phyloP scores from a whole-genome alignment of 2,888 invertebrate genomes.

The Temnothorax ravouxi region DNA sequence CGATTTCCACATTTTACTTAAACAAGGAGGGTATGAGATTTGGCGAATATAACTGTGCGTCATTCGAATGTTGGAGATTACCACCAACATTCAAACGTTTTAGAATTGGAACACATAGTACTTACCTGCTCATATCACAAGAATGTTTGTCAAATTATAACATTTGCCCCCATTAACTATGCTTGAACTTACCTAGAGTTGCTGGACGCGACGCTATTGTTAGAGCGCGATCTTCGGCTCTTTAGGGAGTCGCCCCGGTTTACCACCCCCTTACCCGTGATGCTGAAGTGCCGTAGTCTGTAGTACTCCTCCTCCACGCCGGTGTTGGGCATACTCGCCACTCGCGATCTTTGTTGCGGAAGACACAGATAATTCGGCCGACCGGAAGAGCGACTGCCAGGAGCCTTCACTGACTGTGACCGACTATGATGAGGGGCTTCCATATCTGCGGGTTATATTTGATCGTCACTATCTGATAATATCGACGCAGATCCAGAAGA shows the following conservation, averaged over 20 bases:
- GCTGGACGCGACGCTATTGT: slow-evolving; percentile 95
- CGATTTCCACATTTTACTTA: neutral
- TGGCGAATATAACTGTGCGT: neutral
- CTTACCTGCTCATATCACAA: neutral
- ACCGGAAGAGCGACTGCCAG: slow-evolving; percentile 91
- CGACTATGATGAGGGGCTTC: slow-evolving; percentile 95
- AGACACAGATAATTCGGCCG: slow-evolving; percentile 93
- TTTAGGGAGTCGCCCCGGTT: slow-evolving; percentile 97
- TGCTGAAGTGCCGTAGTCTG: slow-evolving; percentile 96
- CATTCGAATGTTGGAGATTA: neutral
- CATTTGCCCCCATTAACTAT: neutral
- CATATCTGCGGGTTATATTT: slow-evolving; percentile 89
- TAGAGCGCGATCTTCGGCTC: slow-evolving; percentile 94
- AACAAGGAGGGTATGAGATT: neutral
- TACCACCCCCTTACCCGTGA: slow-evolving; percentile 96
- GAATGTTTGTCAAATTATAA: neutral
- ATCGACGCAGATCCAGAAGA: neutral
- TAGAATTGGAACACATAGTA: neutral
- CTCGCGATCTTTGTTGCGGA: slow-evolving; percentile 92
- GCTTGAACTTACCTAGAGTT: slow-evolving; percentile 88
- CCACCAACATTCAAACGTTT: neutral
- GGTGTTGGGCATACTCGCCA: slow-evolving; percentile 90
- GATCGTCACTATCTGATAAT: neutral
- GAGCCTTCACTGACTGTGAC: slow-evolving; percentile 95
- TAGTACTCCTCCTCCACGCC: slow-evolving; percentile 97